Evolutionary conservation across 2,113 vertebrate species (phyloP).

Genomic region (Leucoraja erinaceus): DNA sequence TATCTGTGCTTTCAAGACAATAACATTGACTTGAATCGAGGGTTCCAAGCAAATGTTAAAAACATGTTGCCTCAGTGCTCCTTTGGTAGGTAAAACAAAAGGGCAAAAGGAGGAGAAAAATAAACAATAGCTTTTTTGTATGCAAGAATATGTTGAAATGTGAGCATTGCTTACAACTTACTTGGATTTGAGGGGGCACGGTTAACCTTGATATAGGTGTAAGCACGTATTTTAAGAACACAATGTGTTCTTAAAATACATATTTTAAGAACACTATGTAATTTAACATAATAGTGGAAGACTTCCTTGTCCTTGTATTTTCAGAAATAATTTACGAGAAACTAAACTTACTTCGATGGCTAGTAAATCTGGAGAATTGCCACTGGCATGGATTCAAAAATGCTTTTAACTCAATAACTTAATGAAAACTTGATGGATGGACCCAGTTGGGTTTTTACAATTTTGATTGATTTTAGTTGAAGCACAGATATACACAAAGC

Average conservation of each 20-base stretch:
- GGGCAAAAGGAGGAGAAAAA: background rate
- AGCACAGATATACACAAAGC: background rate
- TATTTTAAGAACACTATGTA: background rate
- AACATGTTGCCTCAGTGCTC: background rate
- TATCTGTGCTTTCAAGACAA: too few species aligned
- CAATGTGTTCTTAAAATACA: too few species aligned
- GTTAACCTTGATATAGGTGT: background rate
- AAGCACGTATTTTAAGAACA: background rate
- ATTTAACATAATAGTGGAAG: background rate
- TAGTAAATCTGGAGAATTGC: background rate
- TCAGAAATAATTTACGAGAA: conserved; percentile 52
- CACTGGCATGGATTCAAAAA: conserved; percentile 47
- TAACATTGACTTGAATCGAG: too few species aligned
- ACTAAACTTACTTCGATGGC: conserved; percentile 55
- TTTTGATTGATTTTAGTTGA: conserved; percentile 14
- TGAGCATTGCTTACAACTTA: background rate
- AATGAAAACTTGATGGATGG: background rate
- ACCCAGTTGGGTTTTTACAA: background rate
- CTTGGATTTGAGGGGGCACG: background rate
- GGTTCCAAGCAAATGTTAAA: background rate
- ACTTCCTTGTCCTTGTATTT: conserved; percentile 27
- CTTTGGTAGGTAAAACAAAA: background rate
- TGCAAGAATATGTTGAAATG: background rate
- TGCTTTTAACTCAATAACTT: conserved; percentile 9
- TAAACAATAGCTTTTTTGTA: background rate